These are phyloP conservation scores for Chrosomus eos DNA, from an alignment of 2,797 vertebrate genomes.

Conservation along the genomic window DNA sequence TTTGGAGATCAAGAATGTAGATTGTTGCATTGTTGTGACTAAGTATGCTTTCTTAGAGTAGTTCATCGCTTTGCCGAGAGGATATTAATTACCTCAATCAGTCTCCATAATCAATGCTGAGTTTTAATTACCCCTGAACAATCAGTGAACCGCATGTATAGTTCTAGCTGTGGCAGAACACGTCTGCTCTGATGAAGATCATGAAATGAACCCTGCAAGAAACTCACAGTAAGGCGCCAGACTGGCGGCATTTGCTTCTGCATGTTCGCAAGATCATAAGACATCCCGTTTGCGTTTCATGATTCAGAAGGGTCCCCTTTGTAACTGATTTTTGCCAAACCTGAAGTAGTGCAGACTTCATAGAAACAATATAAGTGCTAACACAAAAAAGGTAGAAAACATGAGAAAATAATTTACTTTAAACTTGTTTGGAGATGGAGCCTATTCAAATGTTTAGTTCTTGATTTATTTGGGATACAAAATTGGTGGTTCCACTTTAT, in stretches of 20 bases:
- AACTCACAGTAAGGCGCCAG: not conserved
- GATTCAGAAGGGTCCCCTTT: not conserved
- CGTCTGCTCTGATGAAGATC: conserved; percentile 20
- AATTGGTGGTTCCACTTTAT: not conserved
- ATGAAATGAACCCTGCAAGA: conserved; percentile 9
- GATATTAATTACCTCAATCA: conserved; percentile 45
- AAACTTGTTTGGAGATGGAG: not conserved
- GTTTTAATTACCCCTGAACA: conserved; percentile 44
- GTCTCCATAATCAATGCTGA: conserved; percentile 37
- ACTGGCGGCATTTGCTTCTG: not conserved
- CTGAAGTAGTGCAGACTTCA: not conserved
- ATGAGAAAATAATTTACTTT: too few species aligned
- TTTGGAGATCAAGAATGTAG: conserved; percentile 32
- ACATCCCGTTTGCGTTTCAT: not conserved
- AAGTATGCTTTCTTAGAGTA: conserved; percentile 24
- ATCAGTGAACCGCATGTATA: conserved; percentile 17
- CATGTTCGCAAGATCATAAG: not conserved
- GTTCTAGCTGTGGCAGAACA: conserved; percentile 26
- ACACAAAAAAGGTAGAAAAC: not conserved
- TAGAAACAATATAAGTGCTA: not conserved
- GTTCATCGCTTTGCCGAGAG: conserved; percentile 31
- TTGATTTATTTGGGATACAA: not conserved
- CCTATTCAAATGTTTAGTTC: not conserved
- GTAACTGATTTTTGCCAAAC: not conserved
- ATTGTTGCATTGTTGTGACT: conserved; percentile 32